These are phyloP conservation scores for Heliconius ethilla DNA, from an alignment of 2,888 invertebrate species.

Conservation along the genomic window DNA sequence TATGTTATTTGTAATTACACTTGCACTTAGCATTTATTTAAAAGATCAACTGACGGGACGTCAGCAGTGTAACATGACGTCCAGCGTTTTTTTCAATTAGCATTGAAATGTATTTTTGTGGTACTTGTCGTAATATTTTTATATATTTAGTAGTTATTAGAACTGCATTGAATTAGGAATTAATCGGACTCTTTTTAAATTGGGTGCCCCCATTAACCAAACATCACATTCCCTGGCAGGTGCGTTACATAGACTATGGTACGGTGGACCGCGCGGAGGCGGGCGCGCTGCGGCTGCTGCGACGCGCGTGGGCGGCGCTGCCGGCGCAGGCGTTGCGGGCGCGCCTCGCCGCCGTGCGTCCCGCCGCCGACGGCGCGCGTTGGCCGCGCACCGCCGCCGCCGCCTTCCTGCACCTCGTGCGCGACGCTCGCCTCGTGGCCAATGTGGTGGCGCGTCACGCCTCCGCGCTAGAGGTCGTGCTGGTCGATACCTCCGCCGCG, in stretches of 20 bases:
- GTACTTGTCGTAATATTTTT: no score
- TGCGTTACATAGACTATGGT: constrained; percentile 83
- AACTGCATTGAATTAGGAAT: no score
- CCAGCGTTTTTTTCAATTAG: no score
- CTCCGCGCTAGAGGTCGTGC: constrained; percentile 65
- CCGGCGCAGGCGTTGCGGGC: constrained; percentile 79
- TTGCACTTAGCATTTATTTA: no score
- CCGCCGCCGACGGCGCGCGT: constrained; percentile 61
- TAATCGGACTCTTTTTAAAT: no score
- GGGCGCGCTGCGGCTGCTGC: constrained; percentile 62
- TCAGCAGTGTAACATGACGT: no score
- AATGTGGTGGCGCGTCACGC: constrained; percentile 58
- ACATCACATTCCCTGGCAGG: constrained; percentile 54
- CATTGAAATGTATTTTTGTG: no score
- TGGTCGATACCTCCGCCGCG: constrained; percentile 76
- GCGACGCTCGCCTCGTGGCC: constrained; percentile 64
- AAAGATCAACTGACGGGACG: no score
- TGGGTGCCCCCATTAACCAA: no score
- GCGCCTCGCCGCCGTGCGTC: constrained; percentile 70
- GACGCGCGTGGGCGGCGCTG: constrained; percentile 64
- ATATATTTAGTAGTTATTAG: no score
- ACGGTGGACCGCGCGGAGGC: constrained; percentile 68
- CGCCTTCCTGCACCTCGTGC: constrained; percentile 66
- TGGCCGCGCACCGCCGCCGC: constrained; percentile 73
- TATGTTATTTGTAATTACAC: no score